Conservation (phyloP, 1,140 invertebrate genomes). For the Nomia melanderi region DNA sequence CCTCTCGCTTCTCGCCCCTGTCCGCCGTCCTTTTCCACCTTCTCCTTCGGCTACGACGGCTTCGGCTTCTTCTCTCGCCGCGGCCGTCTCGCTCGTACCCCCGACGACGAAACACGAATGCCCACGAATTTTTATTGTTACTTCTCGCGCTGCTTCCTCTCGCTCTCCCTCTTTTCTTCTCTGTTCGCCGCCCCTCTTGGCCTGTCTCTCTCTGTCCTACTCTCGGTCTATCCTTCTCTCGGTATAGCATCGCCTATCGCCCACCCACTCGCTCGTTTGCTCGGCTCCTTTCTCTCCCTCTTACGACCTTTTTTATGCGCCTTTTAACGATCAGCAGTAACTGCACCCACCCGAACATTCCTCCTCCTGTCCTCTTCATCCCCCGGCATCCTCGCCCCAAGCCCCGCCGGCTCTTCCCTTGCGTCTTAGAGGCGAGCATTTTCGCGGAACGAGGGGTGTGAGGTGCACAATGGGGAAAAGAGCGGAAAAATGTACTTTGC, state of each 20-base stretch:
- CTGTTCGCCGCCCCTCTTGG: too few species aligned
- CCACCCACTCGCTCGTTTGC: constrained; percentile 45
- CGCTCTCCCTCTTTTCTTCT: constrained; percentile 30
- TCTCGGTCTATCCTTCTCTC: too few species aligned
- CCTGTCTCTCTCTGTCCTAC: not conserved
- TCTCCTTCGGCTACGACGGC: constrained; percentile 25
- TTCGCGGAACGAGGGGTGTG: constrained; percentile 32
- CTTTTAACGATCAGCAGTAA: constrained; percentile 74
- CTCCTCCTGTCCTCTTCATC: constrained; percentile 34
- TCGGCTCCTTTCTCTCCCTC: too few species aligned
- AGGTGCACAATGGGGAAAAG: constrained; percentile 28
- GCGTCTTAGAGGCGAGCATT: constrained; percentile 39
- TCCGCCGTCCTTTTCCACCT: constrained; percentile 24
- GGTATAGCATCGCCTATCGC: too few species aligned
- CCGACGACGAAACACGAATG: constrained; percentile 77
- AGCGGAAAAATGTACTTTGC: constrained; percentile 20
- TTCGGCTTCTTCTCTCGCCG: constrained; percentile 33
- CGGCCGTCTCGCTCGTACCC: constrained; percentile 58
- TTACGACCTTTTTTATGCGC: constrained; percentile 70
- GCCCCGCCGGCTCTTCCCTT: constrained; percentile 20
- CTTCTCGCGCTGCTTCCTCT: constrained; percentile 71
- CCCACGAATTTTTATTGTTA: constrained; percentile 80
- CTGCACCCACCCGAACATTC: constrained; percentile 57
- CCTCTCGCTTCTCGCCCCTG: constrained; percentile 28
- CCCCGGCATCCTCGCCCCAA: constrained; percentile 9